Evolutionary conservation across 2,797 vertebrate genomes (phyloP).

Genomic region (Allobates femoralis): DNA sequence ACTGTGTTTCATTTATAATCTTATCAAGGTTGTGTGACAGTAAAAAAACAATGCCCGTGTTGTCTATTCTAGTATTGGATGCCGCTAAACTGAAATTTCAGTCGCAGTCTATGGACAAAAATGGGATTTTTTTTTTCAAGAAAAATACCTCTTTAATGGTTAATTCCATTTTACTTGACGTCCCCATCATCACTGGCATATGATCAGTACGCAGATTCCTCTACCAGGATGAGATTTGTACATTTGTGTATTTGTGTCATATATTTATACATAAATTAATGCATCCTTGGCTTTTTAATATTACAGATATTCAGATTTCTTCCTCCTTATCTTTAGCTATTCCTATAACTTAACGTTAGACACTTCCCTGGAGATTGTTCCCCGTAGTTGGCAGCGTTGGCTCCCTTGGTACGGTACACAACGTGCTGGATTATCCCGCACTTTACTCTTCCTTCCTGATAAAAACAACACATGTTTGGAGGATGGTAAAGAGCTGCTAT

Average conservation of each 20-base stretch:
- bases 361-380: background rate
- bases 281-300: background rate
- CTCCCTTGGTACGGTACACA: slow-evolving; percentile 13
- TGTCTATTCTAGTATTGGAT: background rate
- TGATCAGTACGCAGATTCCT: no score
- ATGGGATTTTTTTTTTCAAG: background rate
- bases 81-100: background rate
- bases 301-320: background rate
- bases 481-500: background rate
- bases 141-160: no score
- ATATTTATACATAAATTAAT: background rate
- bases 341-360: background rate
- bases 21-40: background rate
- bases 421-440: slow-evolving; percentile 10
- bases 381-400: slow-evolving; percentile 6
- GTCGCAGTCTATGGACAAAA: background rate
- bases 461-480: slow-evolving; percentile 28
- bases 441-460: slow-evolving; percentile 5
- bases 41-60: background rate
- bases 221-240: background rate
- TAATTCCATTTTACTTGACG: background rate
- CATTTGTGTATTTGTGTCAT: background rate
- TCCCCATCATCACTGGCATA: background rate
- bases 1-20: background rate
- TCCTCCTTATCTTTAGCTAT: background rate